A percentile compares a stretch with the other conserved stretches of the same genome.
phyloP scores from a whole-genome alignment of 2,797 vertebrate genomes.

The Lagorchestes hirsutus region DNA sequence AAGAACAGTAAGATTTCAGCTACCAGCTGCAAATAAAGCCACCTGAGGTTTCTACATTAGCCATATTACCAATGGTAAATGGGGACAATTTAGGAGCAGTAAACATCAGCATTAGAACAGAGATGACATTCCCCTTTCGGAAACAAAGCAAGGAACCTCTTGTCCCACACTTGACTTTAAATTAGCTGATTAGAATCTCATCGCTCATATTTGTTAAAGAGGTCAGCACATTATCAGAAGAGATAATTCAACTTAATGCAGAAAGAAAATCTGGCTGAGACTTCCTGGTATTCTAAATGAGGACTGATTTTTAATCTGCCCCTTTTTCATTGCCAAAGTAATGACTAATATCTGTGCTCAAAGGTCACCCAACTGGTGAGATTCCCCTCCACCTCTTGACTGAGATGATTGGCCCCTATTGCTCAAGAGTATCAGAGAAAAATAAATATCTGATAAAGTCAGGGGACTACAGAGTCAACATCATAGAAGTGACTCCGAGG shows the following conservation, averaged over 20 bases:
- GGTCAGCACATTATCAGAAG: neutral
- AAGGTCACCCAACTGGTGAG: neutral
- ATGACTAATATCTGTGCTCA: neutral
- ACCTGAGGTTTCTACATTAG: neutral
- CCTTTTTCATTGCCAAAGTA: neutral
- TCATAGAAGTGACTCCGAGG: neutral
- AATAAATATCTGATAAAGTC: neutral
- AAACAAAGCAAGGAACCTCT: neutral
- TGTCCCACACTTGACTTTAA: neutral
- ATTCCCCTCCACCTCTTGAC: neutral
- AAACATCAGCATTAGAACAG: neutral
- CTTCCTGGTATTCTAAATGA: neutral
- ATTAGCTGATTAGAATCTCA: neutral
- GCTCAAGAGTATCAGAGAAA: neutral
- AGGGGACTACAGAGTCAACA: neutral
- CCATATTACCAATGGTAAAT: neutral
- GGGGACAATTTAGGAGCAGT: neutral
- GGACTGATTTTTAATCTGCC: neutral
- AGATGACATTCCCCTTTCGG: neutral
- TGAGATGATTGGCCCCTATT: neutral
- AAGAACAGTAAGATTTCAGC: neutral
- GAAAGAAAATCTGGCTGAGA: neutral
- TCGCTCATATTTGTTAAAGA: neutral
- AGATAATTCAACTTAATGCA: neutral
- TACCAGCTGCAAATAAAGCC: neutral